Conservation (phyloP, 2,113 vertebrate species). For the Chionodraco myersi region DNA sequence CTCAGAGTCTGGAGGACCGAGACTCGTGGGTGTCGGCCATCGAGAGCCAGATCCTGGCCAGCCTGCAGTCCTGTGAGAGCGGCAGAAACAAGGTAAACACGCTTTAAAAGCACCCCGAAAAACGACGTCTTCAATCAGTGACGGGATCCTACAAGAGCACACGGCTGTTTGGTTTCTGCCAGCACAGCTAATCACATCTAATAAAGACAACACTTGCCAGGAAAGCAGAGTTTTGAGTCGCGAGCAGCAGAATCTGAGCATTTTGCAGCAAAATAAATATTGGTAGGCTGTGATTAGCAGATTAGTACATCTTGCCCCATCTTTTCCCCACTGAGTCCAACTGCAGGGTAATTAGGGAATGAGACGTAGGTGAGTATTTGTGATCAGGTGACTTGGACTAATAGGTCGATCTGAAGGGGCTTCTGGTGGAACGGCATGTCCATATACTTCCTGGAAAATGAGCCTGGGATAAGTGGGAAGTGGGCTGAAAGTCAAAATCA, state of each 20-base stretch:
- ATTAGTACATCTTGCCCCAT: neutral
- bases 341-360: neutral
- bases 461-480: neutral
- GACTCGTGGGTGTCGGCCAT: constrained; percentile 96
- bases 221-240: too few species aligned
- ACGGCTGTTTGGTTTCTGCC: neutral
- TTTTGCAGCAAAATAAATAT: neutral
- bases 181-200: neutral
- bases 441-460: neutral
- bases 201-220: neutral
- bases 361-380: neutral
- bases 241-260: too few species aligned
- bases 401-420: too few species aligned
- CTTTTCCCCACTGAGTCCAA: neutral
- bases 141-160: neutral
- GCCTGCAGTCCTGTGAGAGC: constrained; percentile 96
- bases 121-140: neutral
- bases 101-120: neutral
- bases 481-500: neutral
- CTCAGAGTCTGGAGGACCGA: constrained; percentile 91
- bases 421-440: neutral
- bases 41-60: constrained; percentile 96
- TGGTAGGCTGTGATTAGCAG: neutral
- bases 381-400: neutral
- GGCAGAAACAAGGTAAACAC: constrained; percentile 92